phyloP scores from a whole-genome alignment of 2,888 invertebrate species.

The Phaedon cochleariae region DNA sequence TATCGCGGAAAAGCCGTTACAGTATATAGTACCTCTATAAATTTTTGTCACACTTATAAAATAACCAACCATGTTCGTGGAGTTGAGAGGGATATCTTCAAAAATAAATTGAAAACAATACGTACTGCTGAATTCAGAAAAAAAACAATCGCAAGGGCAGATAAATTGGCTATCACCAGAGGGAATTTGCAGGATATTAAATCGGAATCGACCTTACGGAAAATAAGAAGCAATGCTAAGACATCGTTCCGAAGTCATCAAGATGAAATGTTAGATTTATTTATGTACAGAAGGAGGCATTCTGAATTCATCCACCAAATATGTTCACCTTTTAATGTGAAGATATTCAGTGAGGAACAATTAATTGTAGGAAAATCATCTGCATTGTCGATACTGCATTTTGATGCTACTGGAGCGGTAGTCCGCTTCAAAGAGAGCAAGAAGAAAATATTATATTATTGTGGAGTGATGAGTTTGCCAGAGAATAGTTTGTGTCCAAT shows the following conservation, averaged over 20 bases:
- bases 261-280: constrained; percentile 10
- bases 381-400: not conserved
- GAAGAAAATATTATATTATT: too few relatives aligned
- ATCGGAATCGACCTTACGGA: constrained; percentile 1
- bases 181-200: constrained; percentile 13
- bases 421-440: not conserved
- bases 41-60: constrained; percentile 12
- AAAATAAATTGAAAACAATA: too few relatives aligned
- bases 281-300: too few relatives aligned
- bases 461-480: constrained; percentile 1
- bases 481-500: constrained; percentile 16
- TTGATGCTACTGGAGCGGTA: constrained; percentile 17
- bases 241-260: not conserved
- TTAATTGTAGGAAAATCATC: constrained; percentile 4
- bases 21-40: constrained; percentile 4
- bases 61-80: constrained; percentile 13
- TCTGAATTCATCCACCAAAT: constrained; percentile 13
- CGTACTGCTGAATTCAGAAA: constrained; percentile 6
- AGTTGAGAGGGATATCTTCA: constrained; percentile 4
- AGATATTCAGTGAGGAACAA: too few relatives aligned
- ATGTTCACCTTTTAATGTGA: constrained; percentile 17
- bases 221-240: constrained; percentile 7
- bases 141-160: constrained; percentile 6
- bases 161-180: constrained; percentile 8
- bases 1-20: constrained; percentile 4